Evolutionary conservation across 2,113 vertebrate species (phyloP).

Genomic region (Balaeniceps rex): DNA sequence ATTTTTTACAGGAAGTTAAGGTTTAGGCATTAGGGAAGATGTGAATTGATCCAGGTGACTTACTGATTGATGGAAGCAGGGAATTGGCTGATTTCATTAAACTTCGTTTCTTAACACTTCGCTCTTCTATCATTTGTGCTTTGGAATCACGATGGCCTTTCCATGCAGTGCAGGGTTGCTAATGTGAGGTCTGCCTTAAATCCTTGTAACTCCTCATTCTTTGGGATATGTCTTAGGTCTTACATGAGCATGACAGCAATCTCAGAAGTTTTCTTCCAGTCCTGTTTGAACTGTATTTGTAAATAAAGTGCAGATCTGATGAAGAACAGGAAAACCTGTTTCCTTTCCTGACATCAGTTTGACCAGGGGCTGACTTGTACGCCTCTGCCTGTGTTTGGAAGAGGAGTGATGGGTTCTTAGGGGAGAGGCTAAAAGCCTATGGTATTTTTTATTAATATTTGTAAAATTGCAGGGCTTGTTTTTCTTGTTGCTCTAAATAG

Average conservation of each 20-base stretch:
- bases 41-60: background rate
- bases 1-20: background rate
- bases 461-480: background rate
- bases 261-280: background rate
- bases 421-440: background rate
- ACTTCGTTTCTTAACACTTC: background rate
- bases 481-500: background rate
- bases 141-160: accelerated
- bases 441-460: background rate
- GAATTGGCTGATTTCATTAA: background rate
- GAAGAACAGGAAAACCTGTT: background rate
- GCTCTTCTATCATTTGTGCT: background rate
- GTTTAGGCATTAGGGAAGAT: background rate
- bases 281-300: background rate
- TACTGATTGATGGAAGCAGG: background rate
- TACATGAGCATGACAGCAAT: background rate
- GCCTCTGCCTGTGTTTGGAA: background rate
- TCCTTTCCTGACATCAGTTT: background rate
- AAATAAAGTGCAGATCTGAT: background rate
- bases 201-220: accelerated
- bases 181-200: background rate
- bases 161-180: accelerated
- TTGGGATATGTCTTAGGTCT: background rate
- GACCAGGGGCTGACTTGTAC: background rate
- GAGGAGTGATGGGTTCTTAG: background rate